Evolutionary conservation across 2,888 invertebrate species (phyloP).

Genomic region (Apomyelois bistriatella): DNA sequence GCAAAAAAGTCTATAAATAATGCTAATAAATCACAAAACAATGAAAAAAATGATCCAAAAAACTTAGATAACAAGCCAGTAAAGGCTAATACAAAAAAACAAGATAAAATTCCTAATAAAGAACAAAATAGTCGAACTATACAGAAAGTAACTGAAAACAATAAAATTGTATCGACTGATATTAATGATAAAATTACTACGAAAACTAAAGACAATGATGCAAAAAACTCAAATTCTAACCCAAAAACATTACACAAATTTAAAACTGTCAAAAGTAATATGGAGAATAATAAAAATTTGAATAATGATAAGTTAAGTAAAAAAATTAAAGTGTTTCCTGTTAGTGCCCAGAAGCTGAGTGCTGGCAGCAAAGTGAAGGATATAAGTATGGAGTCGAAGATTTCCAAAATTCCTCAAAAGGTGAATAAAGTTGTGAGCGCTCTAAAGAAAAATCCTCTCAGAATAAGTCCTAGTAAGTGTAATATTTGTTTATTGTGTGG

Average conservation of each 20-base stretch:
- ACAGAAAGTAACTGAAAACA: slow-evolving; percentile 10
- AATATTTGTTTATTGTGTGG: background rate
- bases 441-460: slow-evolving; percentile 33
- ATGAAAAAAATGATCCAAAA: slow-evolving; percentile 3
- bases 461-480: slow-evolving; percentile 56
- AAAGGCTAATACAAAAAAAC: background rate
- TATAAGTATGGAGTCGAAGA: slow-evolving; percentile 22
- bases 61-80: background rate
- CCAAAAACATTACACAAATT: background rate
- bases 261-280: slow-evolving; percentile 15
- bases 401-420: slow-evolving; percentile 44
- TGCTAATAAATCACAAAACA: background rate
- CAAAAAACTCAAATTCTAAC: background rate
- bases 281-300: slow-evolving; percentile 14
- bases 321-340: slow-evolving; percentile 7
- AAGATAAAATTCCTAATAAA: no score
- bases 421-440: slow-evolving; percentile 23
- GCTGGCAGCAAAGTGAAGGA: slow-evolving; percentile 22
- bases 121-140: background rate
- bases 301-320: background rate
- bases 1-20: slow-evolving; percentile 1
- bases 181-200: background rate
- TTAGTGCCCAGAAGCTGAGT: slow-evolving; percentile 15
- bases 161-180: slow-evolving; percentile 6
- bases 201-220: slow-evolving; percentile 13